Percentiles rank a stretch among this genome's conserved stretches.
Conservation (phyloP, 2,113 vertebrate species). For the Apus apus region DNA sequence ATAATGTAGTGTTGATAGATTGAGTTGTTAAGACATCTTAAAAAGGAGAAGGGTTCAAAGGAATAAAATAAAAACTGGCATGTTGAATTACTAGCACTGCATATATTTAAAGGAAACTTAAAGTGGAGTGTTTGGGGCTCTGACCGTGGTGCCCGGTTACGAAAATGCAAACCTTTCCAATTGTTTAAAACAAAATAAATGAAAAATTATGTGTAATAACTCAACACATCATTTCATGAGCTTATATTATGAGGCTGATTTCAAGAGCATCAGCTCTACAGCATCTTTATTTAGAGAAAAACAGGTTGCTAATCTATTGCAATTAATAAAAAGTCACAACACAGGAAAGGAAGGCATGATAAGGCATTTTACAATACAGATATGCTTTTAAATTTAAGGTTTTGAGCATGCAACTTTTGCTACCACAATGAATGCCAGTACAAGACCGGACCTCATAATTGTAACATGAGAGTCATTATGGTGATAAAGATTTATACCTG, state of each 20-base stretch:
- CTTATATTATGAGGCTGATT: neutral
- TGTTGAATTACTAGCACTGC: slow-evolving; percentile 37
- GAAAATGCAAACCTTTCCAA: slow-evolving; percentile 9
- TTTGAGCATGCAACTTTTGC: neutral
- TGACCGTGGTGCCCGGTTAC: neutral
- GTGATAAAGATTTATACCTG: neutral
- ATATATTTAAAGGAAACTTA: slow-evolving; percentile 56
- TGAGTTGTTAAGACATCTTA: slow-evolving; percentile 39
- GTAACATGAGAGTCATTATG: neutral
- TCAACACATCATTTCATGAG: neutral
- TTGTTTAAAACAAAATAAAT: slow-evolving; percentile 1
- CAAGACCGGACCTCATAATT: neutral
- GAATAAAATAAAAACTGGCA: slow-evolving; percentile 34
- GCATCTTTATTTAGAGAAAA: slow-evolving; percentile 11
- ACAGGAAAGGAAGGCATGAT: neutral
- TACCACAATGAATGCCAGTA: neutral
- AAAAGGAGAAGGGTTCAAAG: slow-evolving; percentile 20
- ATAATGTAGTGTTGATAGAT: slow-evolving; percentile 9
- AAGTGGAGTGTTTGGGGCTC: slow-evolving; percentile 43
- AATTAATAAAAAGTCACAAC: neutral
- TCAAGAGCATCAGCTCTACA: neutral
- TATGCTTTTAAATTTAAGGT: neutral
- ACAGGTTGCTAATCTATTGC: neutral
- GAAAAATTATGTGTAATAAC: neutral
- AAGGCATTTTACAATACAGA: neutral